Conservation (phyloP, 1,140 invertebrate species). For the Euwallacea fornicatus region DNA sequence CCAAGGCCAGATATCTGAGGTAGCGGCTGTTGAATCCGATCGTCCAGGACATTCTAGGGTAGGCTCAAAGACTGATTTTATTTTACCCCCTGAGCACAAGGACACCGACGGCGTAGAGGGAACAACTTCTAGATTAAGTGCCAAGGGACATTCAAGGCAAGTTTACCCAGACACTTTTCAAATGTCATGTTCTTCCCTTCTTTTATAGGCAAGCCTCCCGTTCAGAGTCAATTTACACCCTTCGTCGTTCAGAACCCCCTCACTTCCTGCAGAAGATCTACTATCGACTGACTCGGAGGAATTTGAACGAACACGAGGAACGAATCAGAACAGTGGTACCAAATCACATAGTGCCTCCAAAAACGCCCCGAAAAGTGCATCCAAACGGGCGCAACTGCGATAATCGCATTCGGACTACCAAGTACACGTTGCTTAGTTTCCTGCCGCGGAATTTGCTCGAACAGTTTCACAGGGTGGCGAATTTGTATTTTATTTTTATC, state of each 20-base stretch:
- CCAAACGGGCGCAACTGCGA: slow-evolving; percentile 78
- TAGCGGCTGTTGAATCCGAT: slow-evolving; percentile 52
- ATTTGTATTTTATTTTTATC: slow-evolving; percentile 97
- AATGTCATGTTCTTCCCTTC: background rate
- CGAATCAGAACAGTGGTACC: slow-evolving; percentile 74
- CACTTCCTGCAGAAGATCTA: slow-evolving; percentile 69
- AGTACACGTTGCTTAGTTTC: slow-evolving; percentile 93
- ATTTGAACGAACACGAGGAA: slow-evolving; percentile 62
- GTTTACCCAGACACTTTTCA: background rate
- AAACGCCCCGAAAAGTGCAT: slow-evolving; percentile 75
- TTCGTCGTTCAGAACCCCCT: slow-evolving; percentile 70
- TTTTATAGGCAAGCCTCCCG: slow-evolving; percentile 61
- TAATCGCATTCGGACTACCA: slow-evolving; percentile 92
- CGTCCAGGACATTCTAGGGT: slow-evolving; percentile 71
- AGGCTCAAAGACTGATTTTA: slow-evolving; percentile 85
- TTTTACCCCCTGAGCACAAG: slow-evolving; percentile 77
- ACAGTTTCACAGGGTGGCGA: slow-evolving; percentile 96
- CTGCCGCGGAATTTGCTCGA: slow-evolving; percentile 96
- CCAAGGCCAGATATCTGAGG: slow-evolving; percentile 73
- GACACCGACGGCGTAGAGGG: slow-evolving; percentile 56
- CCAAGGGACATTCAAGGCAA: slow-evolving; percentile 64
- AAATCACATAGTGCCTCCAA: slow-evolving; percentile 78
- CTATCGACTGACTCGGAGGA: slow-evolving; percentile 61
- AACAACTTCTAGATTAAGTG: slow-evolving; percentile 57
- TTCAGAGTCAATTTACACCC: slow-evolving; percentile 86